Evolutionary conservation across 2,797 vertebrate species (phyloP), one percentile per base, ranked within the genome.

Genomic region (Garrulus glandarius): DNA sequence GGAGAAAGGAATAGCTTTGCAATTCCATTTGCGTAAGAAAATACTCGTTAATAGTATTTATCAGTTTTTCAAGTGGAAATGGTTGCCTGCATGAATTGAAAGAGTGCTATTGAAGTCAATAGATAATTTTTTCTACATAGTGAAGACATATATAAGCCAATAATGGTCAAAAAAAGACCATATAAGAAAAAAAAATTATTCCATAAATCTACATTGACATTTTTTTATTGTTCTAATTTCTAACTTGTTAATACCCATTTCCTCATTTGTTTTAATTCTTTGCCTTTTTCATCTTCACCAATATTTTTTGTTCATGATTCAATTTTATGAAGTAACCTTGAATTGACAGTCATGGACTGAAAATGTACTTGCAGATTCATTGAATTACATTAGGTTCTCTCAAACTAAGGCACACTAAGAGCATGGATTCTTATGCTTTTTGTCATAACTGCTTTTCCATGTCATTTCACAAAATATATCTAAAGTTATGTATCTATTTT

Each of bases 371-470:
- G 92, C 52, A 94, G 84, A 96, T 97, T 93, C 83, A 91, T 34
- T 96, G 65, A 96, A 94, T 74, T 96, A 95, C 79, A 96, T 95
- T 97, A 93, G 56, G 87, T 90, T 83, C 55, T 94, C 71, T 96
- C 91, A 93, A 47, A 47, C 46, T 94, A 96, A 96, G 46, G 75
- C 83, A 89, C 36, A 55, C 24, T 95, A 93, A 95, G 11, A 82
- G 34, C 17, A 13, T 76, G 75, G 71, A 93, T 78, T 96, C 95
- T 96, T 82, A 84, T 94, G 17, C 43, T 82, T 92, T 94, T 84
- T 96, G 64, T 87, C 32, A 29, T 44, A 89, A 74, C n/a, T 77
- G 34, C 68, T 92, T 95, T 92, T 76, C 46, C 47, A 85, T 69
- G 30, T 87, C 39, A 77, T 96, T 92, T 69, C 47, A 79, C 55